Percentiles rank a stretch among this genome's conserved stretches.
phyloP scores from a whole-genome alignment of 1,140 invertebrate species.

The Subanguina moxae region DNA sequence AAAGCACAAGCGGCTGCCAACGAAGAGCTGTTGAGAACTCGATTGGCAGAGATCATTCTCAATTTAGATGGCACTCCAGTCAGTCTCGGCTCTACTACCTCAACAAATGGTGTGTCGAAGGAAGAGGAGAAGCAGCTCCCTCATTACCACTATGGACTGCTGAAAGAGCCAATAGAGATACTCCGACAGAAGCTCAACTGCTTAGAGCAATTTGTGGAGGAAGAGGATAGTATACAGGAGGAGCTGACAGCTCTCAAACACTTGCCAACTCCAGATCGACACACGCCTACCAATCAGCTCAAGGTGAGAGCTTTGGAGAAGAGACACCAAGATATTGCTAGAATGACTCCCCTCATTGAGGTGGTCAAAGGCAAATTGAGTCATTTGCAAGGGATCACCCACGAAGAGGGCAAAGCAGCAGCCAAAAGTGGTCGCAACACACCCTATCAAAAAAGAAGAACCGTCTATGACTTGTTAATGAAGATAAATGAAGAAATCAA shows the following conservation, averaged over 20 bases:
- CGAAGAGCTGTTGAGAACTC: constrained; percentile 52
- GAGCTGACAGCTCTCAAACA: constrained; percentile 30
- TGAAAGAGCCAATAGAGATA: constrained; percentile 43
- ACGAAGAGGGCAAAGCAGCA: constrained; percentile 15
- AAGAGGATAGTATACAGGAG: constrained; percentile 33
- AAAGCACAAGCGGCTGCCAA: constrained; percentile 52
- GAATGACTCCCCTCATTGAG: constrained; percentile 54
- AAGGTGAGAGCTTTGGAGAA: constrained; percentile 13
- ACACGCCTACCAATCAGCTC: neutral
- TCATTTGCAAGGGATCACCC: constrained; percentile 34
- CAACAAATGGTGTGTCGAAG: neutral
- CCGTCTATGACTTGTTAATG: constrained; percentile 44
- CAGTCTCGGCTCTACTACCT: neutral
- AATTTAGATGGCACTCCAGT: constrained; percentile 40
- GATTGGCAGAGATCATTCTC: constrained; percentile 52
- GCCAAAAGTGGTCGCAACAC: constrained; percentile 27
- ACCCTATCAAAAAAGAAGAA: constrained; percentile 27
- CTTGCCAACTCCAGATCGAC: constrained; percentile 1
- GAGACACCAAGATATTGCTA: constrained; percentile 29
- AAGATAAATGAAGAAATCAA: constrained; percentile 51
- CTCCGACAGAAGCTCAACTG: constrained; percentile 37
- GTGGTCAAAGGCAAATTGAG: constrained; percentile 47
- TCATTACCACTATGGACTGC: no score
- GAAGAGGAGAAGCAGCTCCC: no score
- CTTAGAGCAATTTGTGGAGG: constrained; percentile 40